phyloP scores from a whole-genome alignment of 2,113 vertebrate species.

The Asarcornis scutulata region DNA sequence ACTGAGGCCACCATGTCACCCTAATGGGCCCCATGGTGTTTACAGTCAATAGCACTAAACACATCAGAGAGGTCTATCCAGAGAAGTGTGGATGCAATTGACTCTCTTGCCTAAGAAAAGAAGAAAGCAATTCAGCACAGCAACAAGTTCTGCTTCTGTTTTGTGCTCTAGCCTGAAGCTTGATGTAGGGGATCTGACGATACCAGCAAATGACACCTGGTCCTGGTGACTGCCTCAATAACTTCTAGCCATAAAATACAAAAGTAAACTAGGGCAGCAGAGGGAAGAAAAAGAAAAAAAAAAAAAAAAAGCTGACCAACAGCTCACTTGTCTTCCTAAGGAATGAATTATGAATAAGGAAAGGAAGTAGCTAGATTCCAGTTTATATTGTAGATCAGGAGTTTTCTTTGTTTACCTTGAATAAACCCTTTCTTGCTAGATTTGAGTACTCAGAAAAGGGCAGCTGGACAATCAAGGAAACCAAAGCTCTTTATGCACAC shows the following conservation, averaged over 20 bases:
- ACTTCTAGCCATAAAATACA: background rate
- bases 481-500: background rate
- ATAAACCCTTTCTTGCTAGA: background rate
- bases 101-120: background rate
- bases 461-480: background rate
- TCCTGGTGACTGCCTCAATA: background rate
- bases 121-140: background rate
- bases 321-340: background rate
- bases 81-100: background rate
- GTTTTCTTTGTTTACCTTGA: constrained; percentile 31
- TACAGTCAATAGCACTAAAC: background rate
- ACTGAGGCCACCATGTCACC: background rate
- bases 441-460: background rate
- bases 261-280: background rate
- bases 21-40: fast-evolving
- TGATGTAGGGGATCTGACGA: background rate
- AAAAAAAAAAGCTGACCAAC: background rate
- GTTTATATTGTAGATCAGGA: background rate
- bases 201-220: background rate
- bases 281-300: background rate
- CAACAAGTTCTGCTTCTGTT: background rate
- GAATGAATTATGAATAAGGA: background rate
- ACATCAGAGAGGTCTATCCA: fast-evolving
- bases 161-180: background rate
- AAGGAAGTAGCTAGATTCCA: background rate